Conservation (phyloP, 1,140 invertebrate genomes). For the Heliothis subflexa region DNA sequence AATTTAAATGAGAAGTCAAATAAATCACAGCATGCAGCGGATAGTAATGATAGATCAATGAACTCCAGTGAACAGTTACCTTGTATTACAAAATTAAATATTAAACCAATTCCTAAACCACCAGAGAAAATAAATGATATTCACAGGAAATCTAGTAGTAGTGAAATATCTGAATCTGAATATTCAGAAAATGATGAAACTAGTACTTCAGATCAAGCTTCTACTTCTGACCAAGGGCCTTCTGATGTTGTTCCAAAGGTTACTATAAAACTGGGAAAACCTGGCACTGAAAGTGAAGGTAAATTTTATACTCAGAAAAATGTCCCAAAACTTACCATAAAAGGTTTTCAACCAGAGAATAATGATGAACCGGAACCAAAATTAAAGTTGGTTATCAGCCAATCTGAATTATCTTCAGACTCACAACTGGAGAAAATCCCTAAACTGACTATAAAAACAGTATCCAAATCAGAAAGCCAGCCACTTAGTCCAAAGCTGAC, state of each 20-base stretch:
- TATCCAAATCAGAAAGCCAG: constrained; percentile 74
- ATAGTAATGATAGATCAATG: constrained; percentile 42
- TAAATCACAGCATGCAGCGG: constrained; percentile 21
- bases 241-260: constrained; percentile 80
- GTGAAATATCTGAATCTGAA: constrained; percentile 85
- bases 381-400: constrained; percentile 74
- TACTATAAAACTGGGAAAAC: constrained; percentile 82
- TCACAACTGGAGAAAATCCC: constrained; percentile 75
- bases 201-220: constrained; percentile 80
- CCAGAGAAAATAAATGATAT: constrained; percentile 80
- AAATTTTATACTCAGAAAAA: constrained; percentile 82
- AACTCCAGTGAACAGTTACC: constrained; percentile 65
- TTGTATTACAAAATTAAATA: constrained; percentile 80
- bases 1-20: constrained; percentile 51
- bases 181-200: constrained; percentile 85
- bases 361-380: constrained; percentile 67
- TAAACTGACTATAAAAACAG: constrained; percentile 81
- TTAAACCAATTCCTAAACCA: constrained; percentile 79
- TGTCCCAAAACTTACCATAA: constrained; percentile 80
- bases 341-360: constrained; percentile 75
- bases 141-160: constrained; percentile 82
- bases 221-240: constrained; percentile 75
- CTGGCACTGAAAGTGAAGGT: constrained; percentile 79
- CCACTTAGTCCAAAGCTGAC: constrained; percentile 80
- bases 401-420: constrained; percentile 64